Evolutionary conservation across 2,113 vertebrate species (phyloP).

Genomic region (Cololabis saira): DNA sequence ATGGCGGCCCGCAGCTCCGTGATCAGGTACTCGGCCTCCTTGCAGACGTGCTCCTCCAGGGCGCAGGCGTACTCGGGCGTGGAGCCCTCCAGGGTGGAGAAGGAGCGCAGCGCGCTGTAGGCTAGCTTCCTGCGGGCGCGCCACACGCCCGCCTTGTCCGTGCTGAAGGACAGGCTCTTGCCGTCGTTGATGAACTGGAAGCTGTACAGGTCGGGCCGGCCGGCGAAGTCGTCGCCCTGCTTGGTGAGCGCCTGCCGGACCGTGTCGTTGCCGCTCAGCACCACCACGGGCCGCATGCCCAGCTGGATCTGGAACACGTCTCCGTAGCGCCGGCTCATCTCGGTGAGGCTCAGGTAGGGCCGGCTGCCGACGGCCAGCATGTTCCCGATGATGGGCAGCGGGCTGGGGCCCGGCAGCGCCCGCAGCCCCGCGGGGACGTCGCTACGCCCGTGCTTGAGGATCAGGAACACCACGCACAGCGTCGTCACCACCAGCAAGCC

Average conservation of each 20-base stretch:
- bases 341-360: slow-evolving; percentile 84
- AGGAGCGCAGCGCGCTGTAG: slow-evolving; percentile 83
- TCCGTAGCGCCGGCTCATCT: slow-evolving; percentile 86
- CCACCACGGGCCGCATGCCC: slow-evolving; percentile 87
- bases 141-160: slow-evolving; percentile 77
- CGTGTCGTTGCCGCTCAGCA: slow-evolving; percentile 85
- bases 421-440: slow-evolving; percentile 83
- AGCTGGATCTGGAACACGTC: slow-evolving; percentile 87
- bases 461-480: slow-evolving; percentile 80
- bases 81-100: slow-evolving; percentile 63
- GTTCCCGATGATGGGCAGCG: slow-evolving; percentile 87
- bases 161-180: slow-evolving; percentile 85
- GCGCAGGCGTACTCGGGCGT: slow-evolving; percentile 71
- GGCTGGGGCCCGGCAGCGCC: slow-evolving; percentile 85
- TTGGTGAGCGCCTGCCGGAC: slow-evolving; percentile 87
- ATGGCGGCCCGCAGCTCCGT: slow-evolving; percentile 76
- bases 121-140: slow-evolving; percentile 82
- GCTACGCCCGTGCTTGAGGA: slow-evolving; percentile 64
- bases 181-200: slow-evolving; percentile 72
- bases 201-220: slow-evolving; percentile 86
- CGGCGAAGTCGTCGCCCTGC: slow-evolving; percentile 89
- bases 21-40: slow-evolving; percentile 81
- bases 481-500: slow-evolving; percentile 75
- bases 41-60: slow-evolving; percentile 84
- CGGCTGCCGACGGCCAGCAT: slow-evolving; percentile 81